Base-by-base conservation (phyloP, 2,113 vertebrate genomes). In the Hydrolagus affinis region DNA sequence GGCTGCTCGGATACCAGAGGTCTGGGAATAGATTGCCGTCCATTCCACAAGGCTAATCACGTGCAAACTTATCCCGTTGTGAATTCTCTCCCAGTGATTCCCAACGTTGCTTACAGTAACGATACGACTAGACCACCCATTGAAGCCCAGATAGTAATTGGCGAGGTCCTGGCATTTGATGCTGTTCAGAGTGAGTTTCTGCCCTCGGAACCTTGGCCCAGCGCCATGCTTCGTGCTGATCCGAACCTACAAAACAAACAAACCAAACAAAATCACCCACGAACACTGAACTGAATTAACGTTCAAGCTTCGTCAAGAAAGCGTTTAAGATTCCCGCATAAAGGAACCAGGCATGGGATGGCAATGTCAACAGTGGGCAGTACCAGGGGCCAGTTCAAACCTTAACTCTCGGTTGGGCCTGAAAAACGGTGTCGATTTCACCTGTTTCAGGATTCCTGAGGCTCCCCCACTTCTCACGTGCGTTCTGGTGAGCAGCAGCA, bases 61-160 rank as follows among this genome's bases (percentile, higher is more conserved):
- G 21, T 75, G 19, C 9, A 75, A 75, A n/a, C 8, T 10, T 44
- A 17, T 8, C 0, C 4, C 30, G 3, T 68, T 83, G 64, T 66
- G 14, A 15, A 10, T 8, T 28, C 17, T 83, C 66, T 59, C 11
- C 19, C 25, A 28, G 78, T 66, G 66, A 30, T 14, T 1, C 11
- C 44, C 59, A 64, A 44, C 21, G 30, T 8, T 30, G 17, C 89
- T 92, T 90, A 95, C 94, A 17, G 88, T 91, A 70, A 95, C 73
- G 69, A 95, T 91, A 71, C 74, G 90, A 86, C 92, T 93, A 69
- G 88, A 93, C 93, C 94, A 95, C n/a, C 94, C 92, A 0, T 91
- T 92, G 85, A 94, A 94, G 9, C 94, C 92, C 25, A 94, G 89
- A 86, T 93, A 94, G 86, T 92, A 88, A 87, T 93, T 93, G 66